phyloP scores from a whole-genome alignment of 2,113 vertebrate genomes.

The Myotis lucifugus region DNA sequence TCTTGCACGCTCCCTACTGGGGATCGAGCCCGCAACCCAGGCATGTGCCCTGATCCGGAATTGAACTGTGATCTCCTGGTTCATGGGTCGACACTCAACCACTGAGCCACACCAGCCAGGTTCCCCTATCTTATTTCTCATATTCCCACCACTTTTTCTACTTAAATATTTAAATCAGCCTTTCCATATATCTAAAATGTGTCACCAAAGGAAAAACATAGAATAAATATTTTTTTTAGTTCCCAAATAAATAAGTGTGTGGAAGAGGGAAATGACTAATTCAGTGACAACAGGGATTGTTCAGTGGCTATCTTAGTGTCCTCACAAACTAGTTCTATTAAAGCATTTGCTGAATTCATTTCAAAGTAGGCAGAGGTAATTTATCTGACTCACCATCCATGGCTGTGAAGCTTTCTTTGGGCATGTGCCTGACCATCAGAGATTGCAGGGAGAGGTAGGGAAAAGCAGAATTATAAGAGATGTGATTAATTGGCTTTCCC shows the following conservation, averaged over 20 bases:
- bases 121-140: not conserved
- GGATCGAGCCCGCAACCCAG: too few relatives aligned
- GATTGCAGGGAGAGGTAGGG: not conserved
- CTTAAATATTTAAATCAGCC: not conserved
- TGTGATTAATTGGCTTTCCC: not conserved
- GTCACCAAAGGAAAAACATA: not conserved
- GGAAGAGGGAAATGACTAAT: conserved; percentile 14
- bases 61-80: too few relatives aligned
- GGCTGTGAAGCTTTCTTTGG: not conserved
- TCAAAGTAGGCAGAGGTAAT: not conserved
- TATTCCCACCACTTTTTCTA: not conserved
- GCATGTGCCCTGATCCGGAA: too few relatives aligned
- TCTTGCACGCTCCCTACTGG: too few relatives aligned
- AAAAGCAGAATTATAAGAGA: not conserved
- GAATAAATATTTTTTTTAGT: not conserved
- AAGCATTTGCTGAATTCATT: not conserved
- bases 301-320: not conserved
- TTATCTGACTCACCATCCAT: not conserved
- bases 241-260: not conserved
- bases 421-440: not conserved
- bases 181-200: not conserved
- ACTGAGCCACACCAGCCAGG: too few relatives aligned
- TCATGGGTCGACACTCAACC: too few relatives aligned
- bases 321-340: not conserved
- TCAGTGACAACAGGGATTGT: not conserved